Base-by-base conservation (phyloP, 2,888 invertebrate genomes). In the Lithophane ornitopus region DNA sequence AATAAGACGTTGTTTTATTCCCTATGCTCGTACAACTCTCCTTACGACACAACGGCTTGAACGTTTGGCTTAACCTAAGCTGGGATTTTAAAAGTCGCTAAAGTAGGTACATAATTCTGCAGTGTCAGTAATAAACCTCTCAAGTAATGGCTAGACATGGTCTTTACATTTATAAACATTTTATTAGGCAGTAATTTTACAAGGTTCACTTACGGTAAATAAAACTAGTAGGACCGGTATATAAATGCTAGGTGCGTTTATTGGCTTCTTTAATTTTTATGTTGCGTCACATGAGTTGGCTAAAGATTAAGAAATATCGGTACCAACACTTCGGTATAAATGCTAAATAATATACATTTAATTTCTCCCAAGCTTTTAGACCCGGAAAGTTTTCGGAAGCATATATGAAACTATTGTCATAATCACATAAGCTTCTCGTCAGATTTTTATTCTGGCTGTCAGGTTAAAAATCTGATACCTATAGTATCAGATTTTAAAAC, bases 91-190 rank as follows among this genome's bases (percentile, higher is more conserved):
- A 76, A 70, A 58, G 11, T 44, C n/a, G 16, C 19, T 63, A 26
- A 63, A 22, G 39, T n/a, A 70, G 2, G 22, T 16, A 70, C 34
- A 76, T 76, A 34, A 76, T 34, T 77, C 34, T 28, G 41, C 56
- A 65, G 44, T 52, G 63, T 44, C 72, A 49, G 54, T 34, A 56
- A 56, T 78, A 65, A 78, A 78, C 67, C 8, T 34, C 41, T 67
- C 49, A 73, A 52, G 44, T 58, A 26, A 68, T 19, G 22, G 8
- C n/a, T 56, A 56, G 22, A 73, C 49, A 44, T 52, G 49, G 8
- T 39, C 41, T 26, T 67, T 34, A 66, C n/a, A 19, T 69, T 59
- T 74, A 68, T 71, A 68, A 74, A 78, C 68, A 65, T 78, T 63
- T 63, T 54, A 78, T 39, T 67, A 52, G 34, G 34, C 46, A 76